A percentile compares a stretch with the other conserved stretches of the same genome.
These are phyloP conservation scores for Podocnemis expansa DNA, from an alignment of 2,113 vertebrate genomes.

Conservation along the genomic window DNA sequence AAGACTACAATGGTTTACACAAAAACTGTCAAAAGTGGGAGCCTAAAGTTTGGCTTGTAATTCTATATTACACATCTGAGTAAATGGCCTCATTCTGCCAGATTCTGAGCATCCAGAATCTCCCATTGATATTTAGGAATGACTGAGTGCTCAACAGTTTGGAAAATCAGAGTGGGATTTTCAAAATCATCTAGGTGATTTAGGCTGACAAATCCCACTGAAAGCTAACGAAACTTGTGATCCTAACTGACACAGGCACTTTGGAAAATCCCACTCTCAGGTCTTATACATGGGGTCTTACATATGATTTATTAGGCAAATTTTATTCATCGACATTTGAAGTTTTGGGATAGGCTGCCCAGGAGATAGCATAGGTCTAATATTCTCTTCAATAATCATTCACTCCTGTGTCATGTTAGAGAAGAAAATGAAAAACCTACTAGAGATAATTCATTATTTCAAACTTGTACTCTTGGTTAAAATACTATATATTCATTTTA, in stretches of 20 bases:
- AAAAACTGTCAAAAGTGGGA: not conserved
- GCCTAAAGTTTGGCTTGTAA: not conserved
- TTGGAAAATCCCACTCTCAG: not conserved
- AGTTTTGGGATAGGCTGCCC: rapidly evolving
- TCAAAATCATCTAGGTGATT: not conserved
- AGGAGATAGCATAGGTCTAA: rapidly evolving
- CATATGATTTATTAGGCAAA: not conserved
- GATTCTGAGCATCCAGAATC: rapidly evolving
- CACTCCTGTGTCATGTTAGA: not conserved
- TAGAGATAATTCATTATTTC: not conserved
- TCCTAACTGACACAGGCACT: not conserved
- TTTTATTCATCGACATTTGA: not conserved
- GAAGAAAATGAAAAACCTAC: not conserved
- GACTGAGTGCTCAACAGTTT: rapidly evolving
- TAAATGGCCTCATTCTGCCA: not conserved
- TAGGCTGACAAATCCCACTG: not conserved
- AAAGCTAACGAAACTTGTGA: not conserved
- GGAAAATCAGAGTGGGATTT: rapidly evolving
- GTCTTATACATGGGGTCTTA: rapidly evolving
- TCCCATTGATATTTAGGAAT: not conserved
- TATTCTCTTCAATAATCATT: rapidly evolving
- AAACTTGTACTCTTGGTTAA: not conserved
- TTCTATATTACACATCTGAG: rapidly evolving
- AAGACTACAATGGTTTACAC: not conserved
- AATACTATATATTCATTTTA: not conserved